Percentiles rank a stretch among this genome's conserved stretches.
These are phyloP conservation scores for Montipora sp. DNA, from an alignment of 64 coral and sea anemone genomes.

Conservation along the genomic window DNA sequence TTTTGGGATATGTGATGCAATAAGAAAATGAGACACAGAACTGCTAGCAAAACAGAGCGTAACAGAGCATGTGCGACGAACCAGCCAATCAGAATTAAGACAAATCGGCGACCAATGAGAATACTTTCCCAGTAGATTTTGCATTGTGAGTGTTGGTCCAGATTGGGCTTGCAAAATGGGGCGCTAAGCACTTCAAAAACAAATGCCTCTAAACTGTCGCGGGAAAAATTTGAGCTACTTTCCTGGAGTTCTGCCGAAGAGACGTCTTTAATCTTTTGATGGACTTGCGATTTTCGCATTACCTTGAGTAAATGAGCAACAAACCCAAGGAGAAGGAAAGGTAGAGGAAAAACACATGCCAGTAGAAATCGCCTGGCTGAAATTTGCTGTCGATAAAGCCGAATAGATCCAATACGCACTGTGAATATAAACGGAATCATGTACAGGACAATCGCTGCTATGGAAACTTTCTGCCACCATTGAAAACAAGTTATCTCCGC, in stretches of 20 bases:
- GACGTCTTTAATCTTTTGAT: not conserved
- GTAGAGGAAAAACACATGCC: conserved; percentile 18
- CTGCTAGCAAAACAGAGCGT: not conserved
- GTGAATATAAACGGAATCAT: conserved; percentile 40
- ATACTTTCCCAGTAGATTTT: conserved; percentile 60
- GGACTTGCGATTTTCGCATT: not conserved
- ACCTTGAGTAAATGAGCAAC: conserved; percentile 1
- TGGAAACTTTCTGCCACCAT: conserved; percentile 47
- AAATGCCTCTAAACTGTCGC: not conserved
- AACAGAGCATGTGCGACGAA: not conserved
- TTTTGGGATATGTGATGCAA: conserved; percentile 21
- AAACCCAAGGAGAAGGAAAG: not conserved
- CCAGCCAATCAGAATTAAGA: conserved; percentile 33
- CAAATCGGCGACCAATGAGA: conserved; percentile 56
- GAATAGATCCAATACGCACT: not conserved
- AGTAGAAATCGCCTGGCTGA: conserved; percentile 30
- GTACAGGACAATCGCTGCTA: not conserved
- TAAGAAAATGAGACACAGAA: conserved; percentile 20
- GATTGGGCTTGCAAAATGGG: conserved; percentile 29
- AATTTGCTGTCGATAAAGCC: conserved; percentile 7
- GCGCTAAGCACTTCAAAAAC: conserved; percentile 27
- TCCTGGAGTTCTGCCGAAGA: not conserved
- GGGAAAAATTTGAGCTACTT: not conserved
- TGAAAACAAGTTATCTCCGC: conserved; percentile 35
- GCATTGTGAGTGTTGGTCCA: not conserved